Base-by-base conservation (phyloP, 2,797 vertebrate species). In the Coendou prehensilis region DNA sequence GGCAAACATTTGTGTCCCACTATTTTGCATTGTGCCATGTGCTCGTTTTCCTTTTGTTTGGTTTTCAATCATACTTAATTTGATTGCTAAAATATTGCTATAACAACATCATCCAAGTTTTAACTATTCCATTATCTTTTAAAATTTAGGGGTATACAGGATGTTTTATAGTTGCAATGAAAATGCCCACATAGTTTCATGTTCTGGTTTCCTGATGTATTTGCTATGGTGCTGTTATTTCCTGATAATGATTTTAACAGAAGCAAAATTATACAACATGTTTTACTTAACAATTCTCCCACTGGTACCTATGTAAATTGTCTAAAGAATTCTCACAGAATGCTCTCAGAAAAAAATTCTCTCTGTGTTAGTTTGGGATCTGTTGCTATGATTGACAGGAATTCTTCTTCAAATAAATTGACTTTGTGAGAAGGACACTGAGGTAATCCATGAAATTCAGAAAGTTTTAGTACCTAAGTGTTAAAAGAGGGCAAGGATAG, bases 321-420 rank as follows among this genome's bases (percentile, higher is more conserved):
- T 59, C 83, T 75, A 81, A 89, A 92, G 30, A 30, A 73, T 73
- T 85, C 83, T 71, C 17, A 41, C 37, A 41, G 37, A 41, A 41
- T 41, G 37, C 37, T 37, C 7, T 92, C 57, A 18, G n/a, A 85
- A 50, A 86, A 64, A 75, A 41, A 33, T 59, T 64, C 2, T 14
- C 52, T 52, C n/a, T 86, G 23, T 86, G n/a, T 71, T 75, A 78
- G 50, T 50, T 91, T 54, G 54, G 17, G 26, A 80, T 80, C 61
- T 67, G 14, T 82, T 81, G 22, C 56, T 79, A 45, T 84, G 33
- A 87, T 30, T 2, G 4, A 79, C 37, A 84, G n/a, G 37, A 88
- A 73, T 91, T 79, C 50, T 89, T 94, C 47, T 82, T 90, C 37
- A 84, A 93, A 57, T 87, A 91, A 50, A 5, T 79, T 73, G 56